A percentile compares a stretch with the other conserved stretches of the same genome.
phyloP scores from a whole-genome alignment of 2,888 invertebrate genomes.

The Xanthia togata region DNA sequence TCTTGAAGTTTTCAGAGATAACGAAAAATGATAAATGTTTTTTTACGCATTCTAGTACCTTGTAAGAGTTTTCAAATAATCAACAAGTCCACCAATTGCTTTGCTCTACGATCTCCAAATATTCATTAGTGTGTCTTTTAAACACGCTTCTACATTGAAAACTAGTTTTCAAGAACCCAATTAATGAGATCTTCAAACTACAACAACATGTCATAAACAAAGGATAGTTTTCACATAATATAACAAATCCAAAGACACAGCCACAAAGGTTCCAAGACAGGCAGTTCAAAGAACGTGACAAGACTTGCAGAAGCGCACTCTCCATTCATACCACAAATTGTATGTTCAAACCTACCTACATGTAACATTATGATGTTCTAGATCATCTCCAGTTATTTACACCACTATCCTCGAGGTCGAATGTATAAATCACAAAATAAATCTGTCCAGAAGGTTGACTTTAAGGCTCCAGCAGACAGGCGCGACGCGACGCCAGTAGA shows the following conservation, averaged over 20 bases:
- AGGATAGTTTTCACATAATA: neutral
- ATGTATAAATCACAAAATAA: conserved; percentile 61
- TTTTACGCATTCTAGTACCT: neutral
- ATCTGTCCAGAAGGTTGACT: neutral
- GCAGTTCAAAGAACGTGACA: conserved; percentile 30
- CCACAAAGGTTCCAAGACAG: conserved; percentile 11
- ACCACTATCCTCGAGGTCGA: conserved; percentile 24
- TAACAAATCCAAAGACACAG: conserved; percentile 13
- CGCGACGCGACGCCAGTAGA: too few species aligned
- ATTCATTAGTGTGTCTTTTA: neutral
- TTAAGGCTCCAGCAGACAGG: too few species aligned
- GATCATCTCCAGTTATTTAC: conserved; percentile 36
- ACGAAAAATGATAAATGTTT: neutral
- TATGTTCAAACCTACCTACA: neutral
- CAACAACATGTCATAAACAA: neutral
- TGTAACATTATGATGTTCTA: neutral
- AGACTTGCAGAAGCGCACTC: conserved; percentile 22
- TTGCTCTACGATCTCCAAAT: too few species aligned
- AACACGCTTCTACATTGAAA: neutral
- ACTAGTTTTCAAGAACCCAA: neutral
- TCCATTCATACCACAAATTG: conserved; percentile 22
- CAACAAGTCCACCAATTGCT: neutral
- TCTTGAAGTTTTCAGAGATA: neutral
- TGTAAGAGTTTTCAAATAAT: neutral
- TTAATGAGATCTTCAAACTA: neutral